Evolutionary conservation across 2,797 vertebrate species (phyloP).

Genomic region (Tiaroga cobitis): DNA sequence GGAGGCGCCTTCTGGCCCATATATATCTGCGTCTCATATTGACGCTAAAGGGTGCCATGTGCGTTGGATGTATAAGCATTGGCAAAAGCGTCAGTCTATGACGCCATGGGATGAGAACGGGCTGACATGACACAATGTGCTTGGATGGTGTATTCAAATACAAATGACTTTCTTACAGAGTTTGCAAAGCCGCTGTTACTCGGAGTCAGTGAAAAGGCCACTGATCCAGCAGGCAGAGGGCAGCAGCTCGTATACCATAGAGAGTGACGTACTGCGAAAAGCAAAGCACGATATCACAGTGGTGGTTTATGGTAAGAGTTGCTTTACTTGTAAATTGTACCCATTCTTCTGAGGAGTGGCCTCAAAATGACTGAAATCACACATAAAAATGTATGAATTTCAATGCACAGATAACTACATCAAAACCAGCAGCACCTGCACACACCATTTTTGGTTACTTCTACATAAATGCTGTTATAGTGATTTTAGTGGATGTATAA

Average conservation of each 20-base stretch:
- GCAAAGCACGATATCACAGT: conserved; percentile 49
- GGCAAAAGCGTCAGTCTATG: too few relatives aligned
- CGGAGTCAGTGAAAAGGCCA: not conserved
- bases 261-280: conserved; percentile 22
- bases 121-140: not conserved
- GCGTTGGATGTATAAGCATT: too few relatives aligned
- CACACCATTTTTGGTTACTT: not conserved
- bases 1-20: too few relatives aligned
- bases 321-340: not conserved
- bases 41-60: too few relatives aligned
- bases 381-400: conserved; percentile 20
- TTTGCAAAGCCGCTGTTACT: conserved; percentile 57
- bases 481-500: not conserved
- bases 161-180: conserved; percentile 56
- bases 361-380: conserved; percentile 14
- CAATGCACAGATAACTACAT: not conserved
- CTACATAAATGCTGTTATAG: not conserved
- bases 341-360: not conserved
- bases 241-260: conserved; percentile 40
- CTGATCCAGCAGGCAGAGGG: conserved; percentile 44
- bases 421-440: not conserved
- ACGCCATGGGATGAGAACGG: too few relatives aligned
- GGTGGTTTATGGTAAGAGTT: conserved; percentile 52
- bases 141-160: not conserved
- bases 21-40: too few relatives aligned